Percentiles rank a stretch among this genome's conserved stretches.
Evolutionary conservation across 2,797 vertebrate genomes (phyloP).

Genomic region (Melanotaenia nigrans): DNA sequence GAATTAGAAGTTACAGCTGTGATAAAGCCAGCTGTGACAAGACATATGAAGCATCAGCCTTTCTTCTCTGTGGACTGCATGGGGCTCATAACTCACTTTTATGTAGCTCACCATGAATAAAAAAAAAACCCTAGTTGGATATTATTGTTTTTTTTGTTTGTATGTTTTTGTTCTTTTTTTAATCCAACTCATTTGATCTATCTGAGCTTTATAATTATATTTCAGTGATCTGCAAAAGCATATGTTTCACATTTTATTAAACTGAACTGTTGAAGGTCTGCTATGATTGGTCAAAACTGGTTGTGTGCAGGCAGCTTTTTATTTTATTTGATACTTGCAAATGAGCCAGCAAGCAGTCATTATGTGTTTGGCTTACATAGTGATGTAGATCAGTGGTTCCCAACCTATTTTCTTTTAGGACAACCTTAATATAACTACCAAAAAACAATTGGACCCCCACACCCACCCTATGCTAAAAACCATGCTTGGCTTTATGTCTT

Average conservation of each 20-base stretch:
- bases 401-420: too few species aligned
- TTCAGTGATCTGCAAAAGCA: neutral
- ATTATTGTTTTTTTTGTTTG: neutral
- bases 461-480: too few species aligned
- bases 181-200: neutral
- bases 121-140: neutral
- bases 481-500: neutral
- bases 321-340: neutral
- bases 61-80: neutral
- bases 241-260: neutral
- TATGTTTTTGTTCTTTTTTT: neutral
- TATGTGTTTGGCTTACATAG: too few species aligned
- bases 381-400: too few species aligned
- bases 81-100: constrained; percentile 38
- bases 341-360: too few species aligned
- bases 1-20: constrained; percentile 46
- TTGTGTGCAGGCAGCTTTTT: neutral
- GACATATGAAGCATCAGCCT: neutral
- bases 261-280: neutral
- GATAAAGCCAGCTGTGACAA: constrained; percentile 19
- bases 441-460: too few species aligned
- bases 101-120: constrained; percentile 1
- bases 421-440: too few species aligned
- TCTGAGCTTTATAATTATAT: neutral
- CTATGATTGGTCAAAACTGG: neutral